These are phyloP conservation scores for Ictidomys tridecemlineatus DNA, from an alignment of 2,113 vertebrate genomes.

Conservation along the genomic window DNA sequence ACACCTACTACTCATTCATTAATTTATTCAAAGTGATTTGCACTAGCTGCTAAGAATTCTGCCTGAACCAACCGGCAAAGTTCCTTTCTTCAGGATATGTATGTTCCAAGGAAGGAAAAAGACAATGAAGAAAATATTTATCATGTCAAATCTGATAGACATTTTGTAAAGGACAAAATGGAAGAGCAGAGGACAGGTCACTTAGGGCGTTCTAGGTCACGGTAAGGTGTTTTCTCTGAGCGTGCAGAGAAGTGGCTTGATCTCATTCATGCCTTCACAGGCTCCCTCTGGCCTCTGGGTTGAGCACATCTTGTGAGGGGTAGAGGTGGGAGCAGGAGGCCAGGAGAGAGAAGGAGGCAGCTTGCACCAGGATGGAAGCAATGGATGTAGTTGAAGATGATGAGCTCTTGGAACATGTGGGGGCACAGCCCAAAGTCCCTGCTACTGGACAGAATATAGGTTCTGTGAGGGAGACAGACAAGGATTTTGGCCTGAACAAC, in stretches of 20 bases:
- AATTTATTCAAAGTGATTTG: slow-evolving; percentile 26
- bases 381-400: too few species aligned
- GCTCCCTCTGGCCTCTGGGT: not conserved
- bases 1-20: not conserved
- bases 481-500: not conserved
- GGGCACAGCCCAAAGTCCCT: not conserved
- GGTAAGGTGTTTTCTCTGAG: not conserved
- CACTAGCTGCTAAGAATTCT: slow-evolving; percentile 12
- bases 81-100: not conserved
- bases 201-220: not conserved
- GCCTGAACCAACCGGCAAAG: not conserved
- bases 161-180: not conserved
- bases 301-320: not conserved
- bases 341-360: not conserved
- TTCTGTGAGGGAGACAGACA: not conserved
- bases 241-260: not conserved
- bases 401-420: not conserved
- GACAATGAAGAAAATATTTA: not conserved
- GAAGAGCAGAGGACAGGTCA: not conserved
- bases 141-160: not conserved
- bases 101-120: not conserved
- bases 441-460: not conserved
- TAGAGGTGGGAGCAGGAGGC: not conserved
- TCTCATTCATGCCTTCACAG: not conserved
- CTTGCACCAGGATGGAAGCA: not conserved